Conservation (phyloP, 2,797 vertebrate genomes). For the Dipus sagitta region DNA sequence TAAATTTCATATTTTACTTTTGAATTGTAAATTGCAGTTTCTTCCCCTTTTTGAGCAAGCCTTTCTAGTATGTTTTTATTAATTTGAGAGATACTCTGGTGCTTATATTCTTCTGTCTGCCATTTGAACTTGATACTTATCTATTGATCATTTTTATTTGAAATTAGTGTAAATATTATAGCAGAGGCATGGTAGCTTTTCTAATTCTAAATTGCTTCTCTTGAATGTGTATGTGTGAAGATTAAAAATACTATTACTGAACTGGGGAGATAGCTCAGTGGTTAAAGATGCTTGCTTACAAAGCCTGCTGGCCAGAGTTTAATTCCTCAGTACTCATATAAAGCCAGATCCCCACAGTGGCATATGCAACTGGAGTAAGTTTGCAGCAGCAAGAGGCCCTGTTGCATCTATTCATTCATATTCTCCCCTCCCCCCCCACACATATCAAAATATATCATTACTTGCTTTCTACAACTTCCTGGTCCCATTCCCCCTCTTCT, state of each 20-base stretch:
- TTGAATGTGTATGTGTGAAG: neutral
- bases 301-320: no score
- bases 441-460: neutral
- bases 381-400: no score
- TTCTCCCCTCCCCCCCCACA: no score
- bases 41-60: neutral
- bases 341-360: no score
- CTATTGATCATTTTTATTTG: conserved; percentile 1
- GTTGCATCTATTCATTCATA: no score
- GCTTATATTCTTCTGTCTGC: neutral
- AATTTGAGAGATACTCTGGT: neutral
- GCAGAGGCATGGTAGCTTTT: neutral
- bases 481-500: neutral
- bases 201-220: neutral
- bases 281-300: no score
- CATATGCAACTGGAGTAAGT: no score
- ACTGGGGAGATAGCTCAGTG: no score
- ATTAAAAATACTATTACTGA: no score
- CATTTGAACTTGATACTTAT: neutral
- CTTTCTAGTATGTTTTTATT: neutral
- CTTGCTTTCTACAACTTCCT: neutral
- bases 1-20: neutral
- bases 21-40: no score
- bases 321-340: no score
- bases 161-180: neutral